These are phyloP conservation scores for Anthrax anthrax DNA, from an alignment of 2,888 invertebrate species.

Conservation along the genomic window DNA sequence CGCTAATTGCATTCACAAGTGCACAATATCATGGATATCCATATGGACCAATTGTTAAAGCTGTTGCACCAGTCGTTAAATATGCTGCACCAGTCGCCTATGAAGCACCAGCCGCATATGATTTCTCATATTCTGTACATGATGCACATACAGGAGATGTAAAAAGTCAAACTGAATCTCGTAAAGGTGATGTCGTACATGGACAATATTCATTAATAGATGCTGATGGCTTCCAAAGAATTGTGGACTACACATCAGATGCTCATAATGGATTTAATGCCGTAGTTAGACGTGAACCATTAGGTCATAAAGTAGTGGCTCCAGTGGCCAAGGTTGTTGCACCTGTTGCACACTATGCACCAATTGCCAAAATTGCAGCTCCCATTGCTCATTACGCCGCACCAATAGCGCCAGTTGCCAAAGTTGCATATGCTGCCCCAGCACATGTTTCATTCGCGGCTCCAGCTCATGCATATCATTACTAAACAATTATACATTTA, in stretches of 20 bases:
- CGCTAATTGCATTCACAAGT: slow-evolving; percentile 21
- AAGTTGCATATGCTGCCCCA: slow-evolving; percentile 6
- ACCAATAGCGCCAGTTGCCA: slow-evolving; percentile 13
- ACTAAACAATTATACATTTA: slow-evolving; percentile 2
- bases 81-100: slow-evolving; percentile 11
- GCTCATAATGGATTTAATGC: slow-evolving; percentile 42
- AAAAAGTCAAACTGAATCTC: slow-evolving; percentile 35
- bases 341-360: slow-evolving; percentile 14
- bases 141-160: slow-evolving; percentile 40
- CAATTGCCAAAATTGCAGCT: slow-evolving; percentile 14
- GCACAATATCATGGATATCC: slow-evolving; percentile 13
- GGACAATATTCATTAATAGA: slow-evolving; percentile 40
- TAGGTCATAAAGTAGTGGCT: slow-evolving; percentile 29
- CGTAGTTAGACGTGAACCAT: slow-evolving; percentile 38
- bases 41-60: slow-evolving; percentile 19
- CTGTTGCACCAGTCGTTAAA: slow-evolving; percentile 10
- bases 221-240: slow-evolving; percentile 39
- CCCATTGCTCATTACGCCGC: slow-evolving; percentile 13
- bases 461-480: slow-evolving; percentile 11
- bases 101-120: slow-evolving; percentile 36
- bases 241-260: slow-evolving; percentile 41
- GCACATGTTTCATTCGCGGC: slow-evolving; percentile 7
- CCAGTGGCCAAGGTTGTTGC: slow-evolving; percentile 27
- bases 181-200: slow-evolving; percentile 39
- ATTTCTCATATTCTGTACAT: slow-evolving; percentile 36